Evolutionary conservation across 2,113 vertebrate species (phyloP).

Genomic region (Macquaria ambigua): DNA sequence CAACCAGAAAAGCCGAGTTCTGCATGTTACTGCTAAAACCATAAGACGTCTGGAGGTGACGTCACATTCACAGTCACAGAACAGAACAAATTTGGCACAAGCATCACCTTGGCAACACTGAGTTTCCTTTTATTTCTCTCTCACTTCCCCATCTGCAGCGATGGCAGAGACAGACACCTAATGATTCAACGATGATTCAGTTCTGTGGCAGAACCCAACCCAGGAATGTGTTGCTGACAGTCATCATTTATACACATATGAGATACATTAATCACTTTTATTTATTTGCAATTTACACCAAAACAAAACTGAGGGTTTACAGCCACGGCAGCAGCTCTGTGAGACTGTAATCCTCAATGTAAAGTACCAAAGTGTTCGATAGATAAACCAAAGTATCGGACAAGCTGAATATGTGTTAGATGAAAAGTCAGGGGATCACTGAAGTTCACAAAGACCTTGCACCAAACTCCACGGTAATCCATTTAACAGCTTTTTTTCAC

Average conservation of each 20-base stretch:
- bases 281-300: not conserved
- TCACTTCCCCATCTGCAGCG: constrained; percentile 15
- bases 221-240: not conserved
- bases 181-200: constrained; percentile 46
- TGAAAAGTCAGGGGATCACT: not conserved
- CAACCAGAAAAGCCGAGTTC: not conserved
- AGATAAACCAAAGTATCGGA: not conserved
- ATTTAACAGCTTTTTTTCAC: not conserved
- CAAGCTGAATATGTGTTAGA: not conserved
- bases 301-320: not conserved
- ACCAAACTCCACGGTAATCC: not conserved
- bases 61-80: not conserved
- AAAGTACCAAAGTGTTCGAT: not conserved
- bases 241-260: not conserved
- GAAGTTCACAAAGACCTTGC: not conserved
- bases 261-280: constrained; percentile 1
- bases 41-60: constrained; percentile 12
- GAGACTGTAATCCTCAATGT: not conserved
- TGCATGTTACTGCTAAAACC: not conserved
- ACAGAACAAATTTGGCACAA: constrained; percentile 9
- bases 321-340: not conserved
- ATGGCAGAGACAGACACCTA: not conserved
- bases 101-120: constrained; percentile 8
- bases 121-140: constrained; percentile 22
- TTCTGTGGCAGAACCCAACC: constrained; percentile 27